Conservation (phyloP, 2,888 invertebrate genomes). For the Habroteleia sp. region DNA sequence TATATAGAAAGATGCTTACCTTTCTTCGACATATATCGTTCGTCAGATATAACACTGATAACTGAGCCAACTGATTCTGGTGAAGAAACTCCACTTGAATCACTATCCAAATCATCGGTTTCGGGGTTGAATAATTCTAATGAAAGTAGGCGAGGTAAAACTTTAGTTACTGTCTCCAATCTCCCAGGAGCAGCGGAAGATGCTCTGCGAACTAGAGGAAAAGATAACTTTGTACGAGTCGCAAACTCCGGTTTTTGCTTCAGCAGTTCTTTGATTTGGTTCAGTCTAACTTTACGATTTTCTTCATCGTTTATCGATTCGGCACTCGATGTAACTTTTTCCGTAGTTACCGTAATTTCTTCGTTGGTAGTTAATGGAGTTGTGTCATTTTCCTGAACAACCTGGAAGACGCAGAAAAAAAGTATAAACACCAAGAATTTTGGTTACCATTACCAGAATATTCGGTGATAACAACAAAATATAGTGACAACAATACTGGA, state of each 20-base stretch:
- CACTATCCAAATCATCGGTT: conserved; percentile 94
- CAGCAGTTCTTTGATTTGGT: conserved; percentile 87
- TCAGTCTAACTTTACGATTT: conserved; percentile 85
- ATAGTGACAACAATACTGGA: no score
- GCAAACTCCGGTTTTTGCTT: conserved; percentile 87
- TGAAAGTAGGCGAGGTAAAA: conserved; percentile 88
- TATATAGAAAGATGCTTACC: conserved; percentile 15
- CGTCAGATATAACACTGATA: conserved; percentile 88
- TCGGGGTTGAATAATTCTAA: conserved; percentile 94
- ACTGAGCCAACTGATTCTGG: conserved; percentile 94
- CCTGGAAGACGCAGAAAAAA: no score
- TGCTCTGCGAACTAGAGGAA: conserved; percentile 88
- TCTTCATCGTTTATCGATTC: conserved; percentile 77
- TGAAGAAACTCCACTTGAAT: conserved; percentile 92
- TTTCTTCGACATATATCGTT: conserved; percentile 79
- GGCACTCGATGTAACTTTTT: conserved; percentile 51
- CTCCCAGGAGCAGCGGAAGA: conserved; percentile 83
- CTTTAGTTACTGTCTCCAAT: conserved; percentile 85
- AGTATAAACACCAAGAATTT: no score
- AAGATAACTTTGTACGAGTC: conserved; percentile 82
- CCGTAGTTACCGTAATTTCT: not conserved
- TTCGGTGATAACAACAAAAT: no score
- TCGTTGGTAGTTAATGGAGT: conserved; percentile 16
- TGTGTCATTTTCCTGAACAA: conserved; percentile 19
- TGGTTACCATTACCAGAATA: no score